Percentiles rank a stretch among this genome's conserved stretches.
Evolutionary conservation across 2,113 vertebrate species (phyloP).

Genomic region (Pseudorhombus dupliciocellatus): DNA sequence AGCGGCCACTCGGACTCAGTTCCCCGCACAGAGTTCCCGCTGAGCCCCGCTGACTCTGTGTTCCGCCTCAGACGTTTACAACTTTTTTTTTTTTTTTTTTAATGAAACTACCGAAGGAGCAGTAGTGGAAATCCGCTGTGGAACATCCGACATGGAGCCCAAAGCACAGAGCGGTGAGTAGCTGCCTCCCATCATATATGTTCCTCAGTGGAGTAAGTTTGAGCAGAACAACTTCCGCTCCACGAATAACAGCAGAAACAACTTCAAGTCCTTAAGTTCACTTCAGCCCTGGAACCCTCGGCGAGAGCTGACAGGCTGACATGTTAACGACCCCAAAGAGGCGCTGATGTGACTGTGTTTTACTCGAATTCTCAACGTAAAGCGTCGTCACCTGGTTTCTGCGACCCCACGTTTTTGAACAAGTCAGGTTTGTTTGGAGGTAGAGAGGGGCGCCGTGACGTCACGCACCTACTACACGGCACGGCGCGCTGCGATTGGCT

Average conservation of each 20-base stretch:
- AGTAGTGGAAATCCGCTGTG: slow-evolving; percentile 10
- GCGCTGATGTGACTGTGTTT: too few relatives aligned
- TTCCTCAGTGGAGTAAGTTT: not conserved
- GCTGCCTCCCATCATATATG: not conserved
- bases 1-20: slow-evolving; percentile 55
- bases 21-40: slow-evolving; percentile 27
- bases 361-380: too few relatives aligned
- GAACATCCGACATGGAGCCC: slow-evolving; percentile 55
- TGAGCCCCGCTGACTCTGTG: not conserved
- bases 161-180: slow-evolving; percentile 69
- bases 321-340: too few relatives aligned
- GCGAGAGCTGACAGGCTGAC: too few relatives aligned
- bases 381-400: not conserved
- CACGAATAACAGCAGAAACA: too few relatives aligned
- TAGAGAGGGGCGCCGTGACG: slow-evolving; percentile 50
- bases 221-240: not conserved
- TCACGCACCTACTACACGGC: slow-evolving; percentile 48
- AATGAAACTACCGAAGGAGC: slow-evolving; percentile 35
- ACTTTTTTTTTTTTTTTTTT: slow-evolving; percentile 35
- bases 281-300: too few relatives aligned
- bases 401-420: not conserved
- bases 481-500: slow-evolving; percentile 19
- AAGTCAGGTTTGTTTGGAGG: not conserved
- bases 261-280: too few relatives aligned
- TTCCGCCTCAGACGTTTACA: slow-evolving; percentile 7